These are phyloP conservation scores for Catocala nupta DNA, from an alignment of 2,888 invertebrate species.

Conservation along the genomic window DNA sequence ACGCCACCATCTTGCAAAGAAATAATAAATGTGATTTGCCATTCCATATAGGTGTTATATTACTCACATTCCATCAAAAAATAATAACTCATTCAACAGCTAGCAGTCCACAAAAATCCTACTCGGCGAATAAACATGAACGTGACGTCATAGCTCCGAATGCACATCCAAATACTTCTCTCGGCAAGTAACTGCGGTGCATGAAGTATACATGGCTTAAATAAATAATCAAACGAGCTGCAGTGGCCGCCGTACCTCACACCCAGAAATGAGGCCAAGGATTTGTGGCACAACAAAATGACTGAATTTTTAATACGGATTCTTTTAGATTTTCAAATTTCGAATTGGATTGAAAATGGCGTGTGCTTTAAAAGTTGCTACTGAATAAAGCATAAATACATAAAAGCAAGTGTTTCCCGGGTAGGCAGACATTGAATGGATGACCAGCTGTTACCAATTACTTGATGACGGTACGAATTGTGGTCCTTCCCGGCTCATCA, in stretches of 20 bases:
- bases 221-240: slow-evolving; percentile 52
- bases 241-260: slow-evolving; percentile 43
- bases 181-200: slow-evolving; percentile 35
- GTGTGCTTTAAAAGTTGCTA: too few species aligned
- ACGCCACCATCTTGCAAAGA: neutral
- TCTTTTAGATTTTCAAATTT: slow-evolving; percentile 30
- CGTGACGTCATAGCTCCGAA: slow-evolving; percentile 32
- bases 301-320: slow-evolving; percentile 34
- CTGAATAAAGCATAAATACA: too few species aligned
- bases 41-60: too few species aligned
- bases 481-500: too few species aligned
- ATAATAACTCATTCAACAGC: slow-evolving; percentile 7
- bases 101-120: slow-evolving; percentile 2
- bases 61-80: neutral
- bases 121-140: slow-evolving; percentile 30
- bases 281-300: slow-evolving; percentile 59
- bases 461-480: too few species aligned
- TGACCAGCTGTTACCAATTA: too few species aligned
- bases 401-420: too few species aligned
- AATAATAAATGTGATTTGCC: neutral
- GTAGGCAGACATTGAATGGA: too few species aligned
- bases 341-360: neutral
- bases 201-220: slow-evolving; percentile 50
- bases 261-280: slow-evolving; percentile 59
- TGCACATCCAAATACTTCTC: slow-evolving; percentile 40